A percentile compares a stretch with the other conserved stretches of the same genome.
These are phyloP conservation scores for Lasioglossum marginatum DNA, from an alignment of 2,888 invertebrate genomes.

Conservation along the genomic window DNA sequence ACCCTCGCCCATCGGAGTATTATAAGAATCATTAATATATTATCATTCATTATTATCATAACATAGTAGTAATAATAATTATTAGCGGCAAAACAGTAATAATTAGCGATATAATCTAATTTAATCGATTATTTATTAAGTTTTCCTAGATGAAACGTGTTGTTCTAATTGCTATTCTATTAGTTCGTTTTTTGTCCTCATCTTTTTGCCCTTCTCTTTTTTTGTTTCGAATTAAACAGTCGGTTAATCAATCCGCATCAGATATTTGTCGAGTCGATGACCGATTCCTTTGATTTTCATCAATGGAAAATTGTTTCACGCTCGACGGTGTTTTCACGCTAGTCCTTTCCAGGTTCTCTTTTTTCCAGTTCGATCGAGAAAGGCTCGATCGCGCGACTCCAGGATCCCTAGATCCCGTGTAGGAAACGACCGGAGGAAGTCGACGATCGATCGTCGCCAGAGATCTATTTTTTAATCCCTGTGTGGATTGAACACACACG, in stretches of 20 bases:
- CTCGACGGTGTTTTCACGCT: slow-evolving; percentile 39
- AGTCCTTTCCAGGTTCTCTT: slow-evolving; percentile 38
- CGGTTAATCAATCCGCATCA: neutral
- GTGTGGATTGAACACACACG: neutral
- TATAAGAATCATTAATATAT: slow-evolving; percentile 85
- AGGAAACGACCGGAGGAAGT: neutral
- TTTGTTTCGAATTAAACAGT: neutral
- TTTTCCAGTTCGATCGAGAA: neutral
- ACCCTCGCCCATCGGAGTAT: slow-evolving; percentile 81
- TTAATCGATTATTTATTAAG: slow-evolving; percentile 85
- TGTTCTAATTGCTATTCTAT: slow-evolving; percentile 77
- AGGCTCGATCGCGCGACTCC: slow-evolving; percentile 14
- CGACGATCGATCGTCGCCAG: slow-evolving; percentile 15
- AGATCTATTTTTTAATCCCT: slow-evolving; percentile 36
- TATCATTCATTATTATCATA: slow-evolving; percentile 84
- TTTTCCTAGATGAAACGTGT: slow-evolving; percentile 77
- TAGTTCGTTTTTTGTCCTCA: slow-evolving; percentile 50
- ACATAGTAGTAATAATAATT: slow-evolving; percentile 80
- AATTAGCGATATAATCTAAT: slow-evolving; percentile 84
- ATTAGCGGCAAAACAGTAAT: slow-evolving; percentile 73
- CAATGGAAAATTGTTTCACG: neutral
- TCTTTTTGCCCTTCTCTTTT: neutral
- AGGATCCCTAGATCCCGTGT: slow-evolving; percentile 12
- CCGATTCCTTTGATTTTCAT: neutral
- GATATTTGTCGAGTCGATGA: neutral